Percentiles rank a stretch among this genome's conserved stretches.
These are phyloP conservation scores for Hesperophylax magnus DNA, from an alignment of 1,140 invertebrate genomes.

Conservation along the genomic window DNA sequence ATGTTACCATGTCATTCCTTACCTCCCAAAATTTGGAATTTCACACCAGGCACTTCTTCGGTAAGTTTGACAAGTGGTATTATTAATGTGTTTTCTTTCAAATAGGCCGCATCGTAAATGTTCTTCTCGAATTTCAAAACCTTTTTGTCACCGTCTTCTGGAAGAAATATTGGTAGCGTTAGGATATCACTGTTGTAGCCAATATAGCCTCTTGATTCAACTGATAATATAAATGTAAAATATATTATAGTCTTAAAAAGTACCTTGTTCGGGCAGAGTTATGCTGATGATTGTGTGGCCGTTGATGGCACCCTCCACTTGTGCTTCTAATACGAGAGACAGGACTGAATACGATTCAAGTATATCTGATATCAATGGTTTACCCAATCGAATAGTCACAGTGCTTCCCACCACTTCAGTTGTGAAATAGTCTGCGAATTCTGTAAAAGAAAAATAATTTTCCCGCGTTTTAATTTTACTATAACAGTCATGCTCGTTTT, in stretches of 20 bases:
- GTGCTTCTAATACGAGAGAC: background rate
- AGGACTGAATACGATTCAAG: background rate
- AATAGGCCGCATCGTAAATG: background rate
- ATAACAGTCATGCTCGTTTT: no score
- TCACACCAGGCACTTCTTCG: background rate
- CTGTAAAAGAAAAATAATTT: background rate
- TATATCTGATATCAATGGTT: background rate
- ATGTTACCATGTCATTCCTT: background rate
- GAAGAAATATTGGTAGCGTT: no score
- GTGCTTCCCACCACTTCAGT: background rate
- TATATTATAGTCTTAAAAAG: background rate
- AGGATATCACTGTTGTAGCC: no score
- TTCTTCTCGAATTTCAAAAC: slow-evolving; percentile 7
- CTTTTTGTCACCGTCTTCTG: background rate
- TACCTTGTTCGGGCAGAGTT: background rate
- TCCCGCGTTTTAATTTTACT: background rate
- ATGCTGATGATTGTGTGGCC: slow-evolving; percentile 5
- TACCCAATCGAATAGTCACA: background rate
- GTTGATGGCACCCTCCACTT: background rate
- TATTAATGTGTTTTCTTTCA: background rate
- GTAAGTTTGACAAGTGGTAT: background rate
- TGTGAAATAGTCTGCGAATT: background rate
- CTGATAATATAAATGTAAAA: background rate
- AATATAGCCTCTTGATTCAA: no score
- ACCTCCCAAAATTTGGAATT: background rate